phyloP scores from a whole-genome alignment of 2,797 vertebrate genomes.

The Meriones psammophilus region DNA sequence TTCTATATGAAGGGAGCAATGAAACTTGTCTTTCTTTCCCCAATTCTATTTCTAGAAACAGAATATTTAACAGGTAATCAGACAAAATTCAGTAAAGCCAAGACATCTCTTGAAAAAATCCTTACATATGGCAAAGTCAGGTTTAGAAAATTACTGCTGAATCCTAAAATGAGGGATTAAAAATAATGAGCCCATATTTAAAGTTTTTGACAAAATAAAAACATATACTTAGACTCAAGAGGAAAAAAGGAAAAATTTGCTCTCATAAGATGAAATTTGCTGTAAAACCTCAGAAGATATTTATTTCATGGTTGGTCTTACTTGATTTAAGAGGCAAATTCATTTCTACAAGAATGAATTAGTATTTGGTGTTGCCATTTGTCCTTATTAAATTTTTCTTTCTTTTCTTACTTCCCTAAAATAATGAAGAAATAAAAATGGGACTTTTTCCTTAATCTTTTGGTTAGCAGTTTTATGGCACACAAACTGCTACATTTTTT shows the following conservation, averaged over 20 bases:
- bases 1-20: not conserved
- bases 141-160: conserved; percentile 35
- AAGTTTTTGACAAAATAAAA: too few relatives aligned
- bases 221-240: too few relatives aligned
- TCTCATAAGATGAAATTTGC: too few relatives aligned
- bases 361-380: not conserved
- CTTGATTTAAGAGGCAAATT: conserved; percentile 51
- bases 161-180: too few relatives aligned
- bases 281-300: conserved; percentile 18
- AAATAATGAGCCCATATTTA: too few relatives aligned
- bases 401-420: conserved; percentile 46
- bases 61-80: not conserved
- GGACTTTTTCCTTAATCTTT: not conserved
- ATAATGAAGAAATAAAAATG: conserved; percentile 34
- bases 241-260: too few relatives aligned
- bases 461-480: conserved; percentile 44
- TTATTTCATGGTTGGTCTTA: conserved; percentile 21
- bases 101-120: not conserved
- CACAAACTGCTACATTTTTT: conserved; percentile 52
- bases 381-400: conserved; percentile 46
- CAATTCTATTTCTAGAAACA: conserved; percentile 33
- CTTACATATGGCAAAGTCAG: conserved; percentile 21
- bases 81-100: conserved; percentile 39
- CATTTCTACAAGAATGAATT: conserved; percentile 53
- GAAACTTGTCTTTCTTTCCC: not conserved